A percentile compares a stretch with the other conserved stretches of the same genome.
These are phyloP conservation scores for Anas acuta DNA, from an alignment of 2,797 vertebrate genomes.

Conservation along the genomic window DNA sequence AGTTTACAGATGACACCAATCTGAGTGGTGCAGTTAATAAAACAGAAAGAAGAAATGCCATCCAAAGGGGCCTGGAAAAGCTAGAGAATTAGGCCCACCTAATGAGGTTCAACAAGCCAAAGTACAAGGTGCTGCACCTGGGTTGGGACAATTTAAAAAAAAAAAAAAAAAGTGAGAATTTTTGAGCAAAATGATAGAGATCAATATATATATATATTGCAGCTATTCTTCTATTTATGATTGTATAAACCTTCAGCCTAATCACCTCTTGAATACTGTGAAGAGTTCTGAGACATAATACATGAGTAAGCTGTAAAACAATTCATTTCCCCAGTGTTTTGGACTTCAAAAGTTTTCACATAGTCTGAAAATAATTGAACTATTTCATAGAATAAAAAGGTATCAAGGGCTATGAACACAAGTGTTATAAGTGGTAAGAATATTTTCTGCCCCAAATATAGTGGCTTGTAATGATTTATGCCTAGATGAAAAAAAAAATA, in stretches of 20 bases:
- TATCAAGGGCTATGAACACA: neutral
- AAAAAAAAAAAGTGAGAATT: too few species aligned
- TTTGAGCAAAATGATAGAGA: neutral
- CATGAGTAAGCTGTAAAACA: neutral
- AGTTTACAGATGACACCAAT: too few species aligned
- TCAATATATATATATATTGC: neutral
- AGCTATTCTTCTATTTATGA: neutral
- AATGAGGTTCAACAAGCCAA: too few species aligned
- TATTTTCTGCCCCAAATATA: neutral
- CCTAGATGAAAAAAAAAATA: neutral
- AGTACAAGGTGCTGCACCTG: too few species aligned
- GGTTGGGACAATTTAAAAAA: too few species aligned
- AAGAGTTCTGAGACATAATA: neutral
- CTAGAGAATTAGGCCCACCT: too few species aligned
- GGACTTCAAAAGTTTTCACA: neutral
- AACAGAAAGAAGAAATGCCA: too few species aligned
- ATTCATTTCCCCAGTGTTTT: neutral
- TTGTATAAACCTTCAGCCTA: neutral
- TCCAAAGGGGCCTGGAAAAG: too few species aligned
- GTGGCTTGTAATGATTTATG: neutral
- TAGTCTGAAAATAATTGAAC: neutral
- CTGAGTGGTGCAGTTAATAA: too few species aligned
- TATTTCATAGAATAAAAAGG: neutral
- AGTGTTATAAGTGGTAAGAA: neutral
- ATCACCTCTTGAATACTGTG: neutral